Conservation (phyloP, 30 jellyfish, hydroid and myxozoan genomes). For the Catostylus mosaicus region DNA sequence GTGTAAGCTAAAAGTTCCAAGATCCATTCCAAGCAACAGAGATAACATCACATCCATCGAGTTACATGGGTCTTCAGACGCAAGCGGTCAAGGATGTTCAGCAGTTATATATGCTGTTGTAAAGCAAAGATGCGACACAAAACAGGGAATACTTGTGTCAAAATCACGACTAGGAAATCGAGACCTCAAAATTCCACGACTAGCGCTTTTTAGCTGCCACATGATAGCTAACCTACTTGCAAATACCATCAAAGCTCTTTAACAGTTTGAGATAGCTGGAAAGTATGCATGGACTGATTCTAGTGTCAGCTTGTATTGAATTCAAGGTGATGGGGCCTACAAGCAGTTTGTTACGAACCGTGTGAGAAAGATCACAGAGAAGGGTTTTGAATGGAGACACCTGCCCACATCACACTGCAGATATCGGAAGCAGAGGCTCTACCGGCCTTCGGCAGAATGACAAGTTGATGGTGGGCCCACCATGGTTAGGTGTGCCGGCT, state of each 20-base stretch:
- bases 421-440: constrained; percentile 58
- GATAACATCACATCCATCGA: constrained; percentile 34
- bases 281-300: constrained; percentile 65
- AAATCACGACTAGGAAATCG: constrained; percentile 63
- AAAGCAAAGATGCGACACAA: constrained; percentile 38
- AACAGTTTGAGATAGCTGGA: constrained; percentile 6
- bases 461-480: constrained; percentile 32
- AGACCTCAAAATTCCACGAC: constrained; percentile 70
- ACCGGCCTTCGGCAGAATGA: neutral
- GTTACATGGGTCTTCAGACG: constrained; percentile 80
- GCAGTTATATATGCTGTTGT: constrained; percentile 68
- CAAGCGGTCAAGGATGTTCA: constrained; percentile 68
- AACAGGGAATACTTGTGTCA: constrained; percentile 54
- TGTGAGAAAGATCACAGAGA: constrained; percentile 49
- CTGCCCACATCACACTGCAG: constrained; percentile 65
- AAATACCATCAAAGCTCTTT: constrained; percentile 41
- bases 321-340: too few relatives aligned
- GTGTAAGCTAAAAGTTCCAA: constrained; percentile 36
- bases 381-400: constrained; percentile 55
- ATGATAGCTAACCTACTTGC: constrained; percentile 56
- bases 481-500: constrained; percentile 15
- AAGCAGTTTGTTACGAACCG: constrained; percentile 67
- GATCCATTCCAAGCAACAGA: constrained; percentile 52
- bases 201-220: constrained; percentile 73
- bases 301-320: too few relatives aligned